Evolutionary conservation across 2,888 invertebrate species (phyloP).

Genomic region (Drosophila dives): DNA sequence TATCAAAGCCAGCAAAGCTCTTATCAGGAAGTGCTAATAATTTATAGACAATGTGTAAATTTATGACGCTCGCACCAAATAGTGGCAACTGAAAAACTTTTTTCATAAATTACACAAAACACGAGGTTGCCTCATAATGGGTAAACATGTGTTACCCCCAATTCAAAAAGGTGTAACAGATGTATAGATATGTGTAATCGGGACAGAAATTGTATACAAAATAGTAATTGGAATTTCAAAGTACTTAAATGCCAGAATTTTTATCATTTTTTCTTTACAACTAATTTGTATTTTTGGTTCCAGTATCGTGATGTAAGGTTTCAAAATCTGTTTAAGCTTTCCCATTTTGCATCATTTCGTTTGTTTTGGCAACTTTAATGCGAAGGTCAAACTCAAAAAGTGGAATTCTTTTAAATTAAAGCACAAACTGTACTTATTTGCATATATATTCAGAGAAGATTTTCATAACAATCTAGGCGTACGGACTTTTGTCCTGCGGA

Average conservation of each 20-base stretch:
- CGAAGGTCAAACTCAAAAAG: slow-evolving; percentile 53
- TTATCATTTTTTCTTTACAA: not conserved
- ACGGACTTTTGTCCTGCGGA: slow-evolving; percentile 20
- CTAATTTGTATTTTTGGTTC: not conserved
- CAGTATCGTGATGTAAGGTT: not conserved
- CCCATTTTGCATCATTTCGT: slow-evolving; percentile 18
- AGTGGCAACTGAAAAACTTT: slow-evolving; percentile 4
- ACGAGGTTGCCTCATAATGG: slow-evolving; percentile 1
- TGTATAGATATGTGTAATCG: slow-evolving; percentile 12
- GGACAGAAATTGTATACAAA: not conserved
- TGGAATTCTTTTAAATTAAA: slow-evolving; percentile 48
- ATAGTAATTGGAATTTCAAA: slow-evolving; percentile 5
- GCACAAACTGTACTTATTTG: slow-evolving; percentile 69
- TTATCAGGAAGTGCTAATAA: slow-evolving; percentile 33
- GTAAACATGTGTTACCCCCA: slow-evolving; percentile 14
- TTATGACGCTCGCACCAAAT: slow-evolving; percentile 37
- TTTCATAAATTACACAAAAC: slow-evolving; percentile 25
- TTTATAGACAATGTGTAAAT: slow-evolving; percentile 30
- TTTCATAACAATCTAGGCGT: slow-evolving; percentile 40
- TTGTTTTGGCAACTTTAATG: slow-evolving; percentile 40
- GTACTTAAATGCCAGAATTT: slow-evolving; percentile 13
- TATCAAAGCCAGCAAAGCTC: slow-evolving; percentile 10
- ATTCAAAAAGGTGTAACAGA: slow-evolving; percentile 1
- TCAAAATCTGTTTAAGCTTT: slow-evolving; percentile 8
- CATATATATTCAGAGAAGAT: slow-evolving; percentile 72